Percentiles rank a stretch among this genome's conserved stretches.
Conservation (phyloP, 2,113 vertebrate genomes). For the Gambusia affinis region DNA sequence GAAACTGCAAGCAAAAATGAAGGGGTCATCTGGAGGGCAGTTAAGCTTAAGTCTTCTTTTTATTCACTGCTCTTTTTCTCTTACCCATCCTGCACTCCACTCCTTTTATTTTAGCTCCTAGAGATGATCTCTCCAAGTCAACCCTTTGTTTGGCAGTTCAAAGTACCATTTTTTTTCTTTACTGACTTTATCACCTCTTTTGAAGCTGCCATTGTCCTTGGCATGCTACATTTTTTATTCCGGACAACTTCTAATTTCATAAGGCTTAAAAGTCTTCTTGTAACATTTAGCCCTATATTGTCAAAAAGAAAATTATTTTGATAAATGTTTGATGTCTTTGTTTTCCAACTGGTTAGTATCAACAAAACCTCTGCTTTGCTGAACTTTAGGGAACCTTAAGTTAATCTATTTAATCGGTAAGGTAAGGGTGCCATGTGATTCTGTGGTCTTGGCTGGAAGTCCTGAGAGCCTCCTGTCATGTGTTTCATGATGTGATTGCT, state of each 20-base stretch:
- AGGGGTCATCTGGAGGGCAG: constrained; percentile 57
- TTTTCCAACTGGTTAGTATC: background rate
- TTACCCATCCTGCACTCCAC: constrained; percentile 1
- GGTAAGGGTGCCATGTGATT: constrained; percentile 29
- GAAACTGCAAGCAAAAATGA: constrained; percentile 40
- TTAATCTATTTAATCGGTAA: constrained; percentile 34
- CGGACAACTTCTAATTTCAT: constrained; percentile 6
- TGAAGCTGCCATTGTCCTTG: constrained; percentile 24
- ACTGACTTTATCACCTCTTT: constrained; percentile 10
- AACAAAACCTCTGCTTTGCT: background rate
- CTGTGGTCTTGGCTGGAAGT: constrained; percentile 20
- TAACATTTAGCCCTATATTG: constrained; percentile 30
- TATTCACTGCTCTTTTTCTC: constrained; percentile 29
- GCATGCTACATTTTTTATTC: constrained; percentile 26
- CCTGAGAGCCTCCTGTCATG: constrained; percentile 30
- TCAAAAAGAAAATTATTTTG: background rate
- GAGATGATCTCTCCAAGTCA: constrained; percentile 39
- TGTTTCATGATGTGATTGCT: constrained; percentile 43
- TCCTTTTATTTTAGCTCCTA: constrained; percentile 29
- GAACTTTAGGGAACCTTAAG: constrained; percentile 2
- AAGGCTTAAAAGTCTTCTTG: constrained; percentile 12
- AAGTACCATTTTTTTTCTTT: constrained; percentile 21
- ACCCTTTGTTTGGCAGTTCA: constrained; percentile 1
- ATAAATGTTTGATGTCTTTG: background rate
- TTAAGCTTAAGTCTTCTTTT: constrained; percentile 42